phyloP scores from a whole-genome alignment of 2,113 vertebrate genomes.

The Limanda limanda region DNA sequence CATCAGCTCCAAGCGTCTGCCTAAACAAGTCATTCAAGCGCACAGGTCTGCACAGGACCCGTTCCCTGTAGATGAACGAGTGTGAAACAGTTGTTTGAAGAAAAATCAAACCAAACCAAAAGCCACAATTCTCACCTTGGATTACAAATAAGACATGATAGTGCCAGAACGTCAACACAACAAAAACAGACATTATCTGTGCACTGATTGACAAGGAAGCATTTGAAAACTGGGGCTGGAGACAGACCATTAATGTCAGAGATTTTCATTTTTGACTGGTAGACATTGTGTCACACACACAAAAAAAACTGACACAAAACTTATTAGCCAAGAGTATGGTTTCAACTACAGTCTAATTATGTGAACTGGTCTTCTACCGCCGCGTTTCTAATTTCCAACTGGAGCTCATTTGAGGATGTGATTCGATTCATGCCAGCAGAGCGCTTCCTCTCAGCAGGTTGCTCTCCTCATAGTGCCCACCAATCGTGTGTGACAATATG shows the following conservation, averaged over 20 bases:
- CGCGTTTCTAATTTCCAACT: slow-evolving; percentile 57
- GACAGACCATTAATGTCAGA: not conserved
- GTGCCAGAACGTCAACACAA: not conserved
- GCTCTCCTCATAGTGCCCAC: slow-evolving; percentile 46
- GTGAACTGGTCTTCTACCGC: slow-evolving; percentile 45
- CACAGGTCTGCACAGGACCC: not conserved
- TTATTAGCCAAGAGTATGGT: not conserved
- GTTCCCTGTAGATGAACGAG: not conserved
- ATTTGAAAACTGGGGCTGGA: not conserved
- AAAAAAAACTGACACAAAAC: not conserved
- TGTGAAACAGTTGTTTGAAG: not conserved
- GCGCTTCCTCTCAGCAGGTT: slow-evolving; percentile 62
- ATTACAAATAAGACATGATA: slow-evolving; percentile 33
- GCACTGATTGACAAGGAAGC: slow-evolving; percentile 1
- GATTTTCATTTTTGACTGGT: not conserved
- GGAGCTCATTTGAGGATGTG: slow-evolving; percentile 63
- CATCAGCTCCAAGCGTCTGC: slow-evolving; percentile 20
- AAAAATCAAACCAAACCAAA: slow-evolving; percentile 17
- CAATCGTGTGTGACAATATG: not conserved
- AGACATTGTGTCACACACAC: not conserved
- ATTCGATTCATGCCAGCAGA: slow-evolving; percentile 66
- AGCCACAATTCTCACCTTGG: slow-evolving; percentile 4
- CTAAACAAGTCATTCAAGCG: slow-evolving; percentile 15
- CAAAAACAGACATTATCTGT: slow-evolving; percentile 13
- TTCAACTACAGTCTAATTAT: not conserved